Percentiles rank a stretch among this genome's conserved stretches.
These are phyloP conservation scores for Eurois occulta DNA, from an alignment of 2,888 invertebrate species.

Conservation along the genomic window DNA sequence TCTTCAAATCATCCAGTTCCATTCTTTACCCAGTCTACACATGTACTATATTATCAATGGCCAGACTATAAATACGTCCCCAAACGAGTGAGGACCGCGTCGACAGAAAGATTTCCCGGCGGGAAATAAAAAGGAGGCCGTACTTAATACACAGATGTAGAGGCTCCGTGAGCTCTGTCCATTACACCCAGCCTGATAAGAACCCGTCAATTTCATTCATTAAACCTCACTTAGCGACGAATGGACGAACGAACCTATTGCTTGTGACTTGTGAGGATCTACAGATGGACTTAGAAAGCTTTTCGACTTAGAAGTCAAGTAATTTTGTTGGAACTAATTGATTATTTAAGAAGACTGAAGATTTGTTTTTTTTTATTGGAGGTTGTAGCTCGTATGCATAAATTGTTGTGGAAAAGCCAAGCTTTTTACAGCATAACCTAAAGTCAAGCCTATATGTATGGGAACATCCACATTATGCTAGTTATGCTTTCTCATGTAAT, in stretches of 20 bases:
- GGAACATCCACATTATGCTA: background rate
- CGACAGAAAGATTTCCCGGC: conserved; percentile 69
- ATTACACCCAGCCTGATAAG: conserved; percentile 64
- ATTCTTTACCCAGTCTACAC: background rate
- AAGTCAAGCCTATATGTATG: background rate
- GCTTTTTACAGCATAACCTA: background rate
- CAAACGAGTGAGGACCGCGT: conserved; percentile 61
- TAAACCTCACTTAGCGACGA: conserved; percentile 50
- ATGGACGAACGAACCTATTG: conserved; percentile 8
- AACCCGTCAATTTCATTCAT: conserved; percentile 64
- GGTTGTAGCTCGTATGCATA: background rate
- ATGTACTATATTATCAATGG: background rate
- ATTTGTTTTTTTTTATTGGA: background rate
- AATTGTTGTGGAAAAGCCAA: background rate
- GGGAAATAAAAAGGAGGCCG: conserved; percentile 67
- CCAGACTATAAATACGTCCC: conserved; percentile 56
- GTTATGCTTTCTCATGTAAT: background rate
- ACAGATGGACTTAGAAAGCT: conserved; percentile 3
- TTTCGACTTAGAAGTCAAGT: conserved; percentile 11
- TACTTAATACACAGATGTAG: conserved; percentile 64
- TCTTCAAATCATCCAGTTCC: background rate
- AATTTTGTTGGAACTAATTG: conserved; percentile 1
- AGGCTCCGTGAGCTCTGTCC: conserved; percentile 47
- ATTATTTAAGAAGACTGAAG: background rate
- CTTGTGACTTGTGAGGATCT: conserved; percentile 30